Base-by-base conservation (phyloP, 2,888 invertebrate species). In the Ennomos erosarius region DNA sequence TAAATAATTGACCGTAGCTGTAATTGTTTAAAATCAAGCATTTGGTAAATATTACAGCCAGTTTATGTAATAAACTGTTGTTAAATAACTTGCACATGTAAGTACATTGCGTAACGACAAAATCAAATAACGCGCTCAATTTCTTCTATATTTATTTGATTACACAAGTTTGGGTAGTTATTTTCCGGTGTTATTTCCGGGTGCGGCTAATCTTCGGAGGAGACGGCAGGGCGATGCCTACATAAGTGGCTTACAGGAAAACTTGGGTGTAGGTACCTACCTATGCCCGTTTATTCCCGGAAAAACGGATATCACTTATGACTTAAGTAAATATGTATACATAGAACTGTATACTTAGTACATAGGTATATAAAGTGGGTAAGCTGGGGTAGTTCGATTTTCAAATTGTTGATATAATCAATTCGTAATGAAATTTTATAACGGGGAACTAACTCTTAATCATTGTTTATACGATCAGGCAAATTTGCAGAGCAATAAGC, bases 181-280 rank as follows among this genome's bases (percentile, higher is more conserved):
- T 65, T 66, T 74, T 72, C 65, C 71, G 64, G 56, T 47, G 60
- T 58, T 51, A 40, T 55, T 56, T 56, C 51, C 57, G 53, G 44
- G 39, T 44, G 12, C 40, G 39, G 52, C 39, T 57, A 60, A 63
- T 59, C 62, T 66, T 63, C 55, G 66, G 64, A 59, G 45, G 44
- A 40, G 45, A 44, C 42, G 46, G 26, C 12, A 11, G 50, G 42
- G 12, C 45, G 16, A 40, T 13, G 33, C 26, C 50, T 45, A 42
- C 54, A 54, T 64, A 66, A 59, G 53, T 65, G 52, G 59, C 60
- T 65, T 61, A 62, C 45, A 47, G 49, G 56, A 55, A 62, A 62
- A 54, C 55, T 44, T 62, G n/a, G 42, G 46, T 38, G 38, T 26
- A 26, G 26, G 26, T 26, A 26, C 6, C 6, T 26, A 26, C 6